Base-by-base conservation (phyloP, 1,140 invertebrate genomes). In the Aphidius ervi region DNA sequence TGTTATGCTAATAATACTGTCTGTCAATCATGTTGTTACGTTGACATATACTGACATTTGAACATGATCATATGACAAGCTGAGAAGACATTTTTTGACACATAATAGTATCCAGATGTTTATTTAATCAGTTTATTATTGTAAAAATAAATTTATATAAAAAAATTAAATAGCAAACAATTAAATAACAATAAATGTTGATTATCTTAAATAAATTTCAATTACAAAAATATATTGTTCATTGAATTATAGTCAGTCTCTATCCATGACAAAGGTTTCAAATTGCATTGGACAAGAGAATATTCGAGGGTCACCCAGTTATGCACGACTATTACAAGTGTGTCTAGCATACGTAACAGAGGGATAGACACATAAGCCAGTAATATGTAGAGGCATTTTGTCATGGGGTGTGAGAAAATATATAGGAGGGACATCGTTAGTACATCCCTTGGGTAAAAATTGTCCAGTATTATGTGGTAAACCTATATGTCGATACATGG, bases 261-360 rank as follows among this genome's bases (percentile, higher is more conserved):
- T 54, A 59, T 57, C 55, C 55, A 41, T 31, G 56, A 65, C 64
- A 65, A 65, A 58, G 52, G 46, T 48, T 37, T 47, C 46, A 62
- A 65, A 65, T 65, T 65, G 59, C 46, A 31, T 31, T 43, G 42
- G 46, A 52, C 20, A 20, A n/a, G 50, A 31, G 46, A 16, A 46
- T 57, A 50, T 45, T 43, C 9, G 43, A 9, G 6, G 31, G 6
- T 23, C 31, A 45, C 20, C 10, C 23, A 42, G 47, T 48, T 41
- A 52, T 20, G 16, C n/a, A 53, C 41, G 60, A 65, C 62, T 65
- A 65, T 65, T 48, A 58, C 60, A 56, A 58, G 63, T 61, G 55
- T 54, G 53, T 62, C 57, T 49, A 40, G 20, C n/a, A 39, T 23
- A 52, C n/a, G 40, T n/a, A 48, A 6, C 5, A 7, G 6, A 46